phyloP scores from a whole-genome alignment of 1,140 invertebrate species.

The Mylabris phalerata region DNA sequence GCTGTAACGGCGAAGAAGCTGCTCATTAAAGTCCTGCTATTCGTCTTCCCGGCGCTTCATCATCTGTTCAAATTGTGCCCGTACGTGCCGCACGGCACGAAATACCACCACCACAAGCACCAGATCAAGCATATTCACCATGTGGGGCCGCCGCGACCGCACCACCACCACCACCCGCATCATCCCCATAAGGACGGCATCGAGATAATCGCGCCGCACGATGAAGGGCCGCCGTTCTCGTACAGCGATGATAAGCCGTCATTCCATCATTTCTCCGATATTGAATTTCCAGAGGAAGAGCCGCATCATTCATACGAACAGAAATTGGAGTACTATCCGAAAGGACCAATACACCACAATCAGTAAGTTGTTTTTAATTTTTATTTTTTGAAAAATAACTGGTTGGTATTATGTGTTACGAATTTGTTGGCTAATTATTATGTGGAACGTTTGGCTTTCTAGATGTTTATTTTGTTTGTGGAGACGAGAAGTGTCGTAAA shows the following conservation, averaged over 20 bases:
- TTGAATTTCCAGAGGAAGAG: constrained; percentile 12
- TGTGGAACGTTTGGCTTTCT: neutral
- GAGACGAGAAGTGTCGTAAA: neutral
- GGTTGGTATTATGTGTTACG: neutral
- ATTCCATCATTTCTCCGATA: constrained; percentile 14
- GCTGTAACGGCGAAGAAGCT: constrained; percentile 75
- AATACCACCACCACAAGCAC: constrained; percentile 75
- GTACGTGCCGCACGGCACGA: constrained; percentile 66
- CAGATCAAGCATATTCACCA: constrained; percentile 57
- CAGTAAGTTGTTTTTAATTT: constrained; percentile 18
- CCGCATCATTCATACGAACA: constrained; percentile 15
- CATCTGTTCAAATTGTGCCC: constrained; percentile 79
- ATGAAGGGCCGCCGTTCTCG: constrained; percentile 11
- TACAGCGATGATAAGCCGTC: constrained; percentile 6
- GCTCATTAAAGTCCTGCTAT: constrained; percentile 69
- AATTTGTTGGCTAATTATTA: neutral
- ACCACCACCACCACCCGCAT: constrained; percentile 31
- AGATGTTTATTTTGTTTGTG: neutral
- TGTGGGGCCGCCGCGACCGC: constrained; percentile 38
- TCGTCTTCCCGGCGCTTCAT: constrained; percentile 71
- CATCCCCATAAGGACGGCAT: constrained; percentile 42
- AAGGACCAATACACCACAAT: constrained; percentile 17
- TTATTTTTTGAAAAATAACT: neutral
- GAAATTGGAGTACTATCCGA: constrained; percentile 22
- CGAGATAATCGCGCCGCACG: constrained; percentile 21